Evolutionary conservation across 2,113 vertebrate species (phyloP).

Genomic region (Mastomys natalensis): DNA sequence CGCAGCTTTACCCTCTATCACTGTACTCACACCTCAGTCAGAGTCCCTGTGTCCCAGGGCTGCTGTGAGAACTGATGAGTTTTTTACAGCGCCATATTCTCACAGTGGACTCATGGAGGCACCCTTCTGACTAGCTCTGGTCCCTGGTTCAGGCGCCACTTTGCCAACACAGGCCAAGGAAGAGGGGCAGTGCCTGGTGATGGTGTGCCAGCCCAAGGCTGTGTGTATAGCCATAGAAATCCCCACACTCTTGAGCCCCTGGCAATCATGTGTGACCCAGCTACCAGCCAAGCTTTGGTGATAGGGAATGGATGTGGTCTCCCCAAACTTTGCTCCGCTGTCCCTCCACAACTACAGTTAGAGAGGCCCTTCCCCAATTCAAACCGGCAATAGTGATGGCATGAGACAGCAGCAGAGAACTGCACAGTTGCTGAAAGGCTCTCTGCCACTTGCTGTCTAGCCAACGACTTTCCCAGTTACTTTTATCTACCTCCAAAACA

Average conservation of each 20-base stretch:
- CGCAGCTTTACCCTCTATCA: background rate
- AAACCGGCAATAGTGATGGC: background rate
- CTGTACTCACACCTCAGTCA: background rate
- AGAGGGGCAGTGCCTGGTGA: background rate
- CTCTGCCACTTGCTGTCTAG: constrained; percentile 34
- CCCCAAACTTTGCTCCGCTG: background rate
- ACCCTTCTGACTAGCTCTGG: background rate
- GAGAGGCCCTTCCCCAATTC: background rate
- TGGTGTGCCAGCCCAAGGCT: fast-evolving
- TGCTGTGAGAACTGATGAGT: background rate
- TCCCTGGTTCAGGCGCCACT: background rate
- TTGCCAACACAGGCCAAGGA: background rate
- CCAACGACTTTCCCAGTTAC: background rate
- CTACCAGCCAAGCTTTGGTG: background rate
- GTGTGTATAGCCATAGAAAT: background rate
- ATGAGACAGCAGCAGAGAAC: background rate
- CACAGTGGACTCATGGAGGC: fast-evolving
- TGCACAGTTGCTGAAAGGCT: background rate
- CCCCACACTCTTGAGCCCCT: background rate
- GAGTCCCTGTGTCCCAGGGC: no score
- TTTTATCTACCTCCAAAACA: background rate
- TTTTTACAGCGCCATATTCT: background rate
- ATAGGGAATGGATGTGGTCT: fast-evolving
- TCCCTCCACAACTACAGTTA: background rate
- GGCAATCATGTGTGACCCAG: background rate